Percentiles rank a stretch among this genome's conserved stretches.
Evolutionary conservation across 2,888 invertebrate species (phyloP).

Genomic region (Clistopyga incitator): DNA sequence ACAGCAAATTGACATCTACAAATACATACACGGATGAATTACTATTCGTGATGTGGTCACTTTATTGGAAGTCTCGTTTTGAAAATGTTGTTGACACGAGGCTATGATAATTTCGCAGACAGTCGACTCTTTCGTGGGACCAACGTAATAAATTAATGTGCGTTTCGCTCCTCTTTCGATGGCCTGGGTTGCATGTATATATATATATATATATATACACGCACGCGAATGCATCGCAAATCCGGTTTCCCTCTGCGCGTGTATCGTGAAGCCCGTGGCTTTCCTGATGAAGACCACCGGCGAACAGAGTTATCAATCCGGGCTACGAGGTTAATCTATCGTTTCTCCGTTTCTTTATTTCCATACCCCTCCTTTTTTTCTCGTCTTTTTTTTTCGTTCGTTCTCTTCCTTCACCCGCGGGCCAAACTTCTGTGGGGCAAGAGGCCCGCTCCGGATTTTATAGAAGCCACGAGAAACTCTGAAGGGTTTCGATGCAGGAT

Average conservation of each 20-base stretch:
- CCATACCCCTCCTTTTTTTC: conserved; percentile 33
- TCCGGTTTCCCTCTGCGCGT: conserved; percentile 57
- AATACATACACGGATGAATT: conserved; percentile 27
- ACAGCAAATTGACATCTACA: conserved; percentile 14
- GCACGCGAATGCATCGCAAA: conserved; percentile 52
- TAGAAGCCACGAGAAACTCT: conserved; percentile 39
- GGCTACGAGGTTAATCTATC: conserved; percentile 70
- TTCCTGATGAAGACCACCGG: conserved; percentile 66
- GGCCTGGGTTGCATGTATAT: conserved; percentile 22
- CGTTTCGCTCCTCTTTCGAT: conserved; percentile 32
- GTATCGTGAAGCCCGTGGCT: conserved; percentile 36
- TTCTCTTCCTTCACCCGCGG: conserved; percentile 18
- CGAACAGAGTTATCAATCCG: conserved; percentile 72
- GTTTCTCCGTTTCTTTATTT: conserved; percentile 55
- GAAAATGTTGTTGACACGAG: conserved; percentile 64
- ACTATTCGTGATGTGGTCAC: conserved; percentile 32
- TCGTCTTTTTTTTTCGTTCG: conserved; percentile 29
- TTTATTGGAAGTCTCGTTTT: conserved; percentile 58
- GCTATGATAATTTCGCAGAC: conserved; percentile 61
- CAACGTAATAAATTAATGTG: conserved; percentile 58
- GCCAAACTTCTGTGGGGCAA: conserved; percentile 1
- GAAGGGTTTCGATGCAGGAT: conserved; percentile 56
- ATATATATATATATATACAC: conserved; percentile 26
- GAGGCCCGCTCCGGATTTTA: conserved; percentile 41
- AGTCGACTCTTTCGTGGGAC: conserved; percentile 47